phyloP scores from a whole-genome alignment of 2,888 invertebrate species.

The Chrysotoxum bicinctum region DNA sequence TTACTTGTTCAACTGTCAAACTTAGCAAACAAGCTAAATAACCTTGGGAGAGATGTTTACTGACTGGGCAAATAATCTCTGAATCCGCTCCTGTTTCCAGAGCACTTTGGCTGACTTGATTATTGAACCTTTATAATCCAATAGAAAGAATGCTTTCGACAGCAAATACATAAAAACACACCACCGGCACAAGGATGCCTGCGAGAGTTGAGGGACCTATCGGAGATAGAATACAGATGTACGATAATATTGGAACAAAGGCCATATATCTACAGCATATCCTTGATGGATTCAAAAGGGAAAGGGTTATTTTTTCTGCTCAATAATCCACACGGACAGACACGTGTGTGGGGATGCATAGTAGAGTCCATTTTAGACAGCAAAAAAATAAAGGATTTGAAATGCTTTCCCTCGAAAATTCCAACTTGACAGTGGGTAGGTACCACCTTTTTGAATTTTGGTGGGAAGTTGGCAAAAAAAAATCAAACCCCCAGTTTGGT shows the following conservation, averaged over 20 bases:
- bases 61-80: background rate
- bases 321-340: background rate
- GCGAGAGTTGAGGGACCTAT: conserved; percentile 16
- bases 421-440: conserved; percentile 5
- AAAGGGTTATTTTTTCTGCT: background rate
- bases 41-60: background rate
- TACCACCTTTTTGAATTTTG: conserved; percentile 20
- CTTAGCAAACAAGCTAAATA: background rate
- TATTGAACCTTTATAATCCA: conserved; percentile 67
- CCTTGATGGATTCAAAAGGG: conserved; percentile 19
- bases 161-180: conserved; percentile 41
- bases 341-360: conserved; percentile 5
- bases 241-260: conserved; percentile 57
- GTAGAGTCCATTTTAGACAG: background rate
- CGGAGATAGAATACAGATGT: conserved; percentile 16
- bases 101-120: conserved; percentile 57
- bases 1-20: too few species aligned
- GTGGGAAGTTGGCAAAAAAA: conserved; percentile 6
- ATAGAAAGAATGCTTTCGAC: conserved; percentile 48
- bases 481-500: background rate
- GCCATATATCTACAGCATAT: conserved; percentile 30
- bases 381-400: background rate
- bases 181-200: background rate
- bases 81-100: background rate
- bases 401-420: background rate